Evolutionary conservation across 1,140 invertebrate genomes (phyloP), one percentile per base, ranked within the genome.

Genomic region (Trachymyrmex septentrionalis): DNA sequence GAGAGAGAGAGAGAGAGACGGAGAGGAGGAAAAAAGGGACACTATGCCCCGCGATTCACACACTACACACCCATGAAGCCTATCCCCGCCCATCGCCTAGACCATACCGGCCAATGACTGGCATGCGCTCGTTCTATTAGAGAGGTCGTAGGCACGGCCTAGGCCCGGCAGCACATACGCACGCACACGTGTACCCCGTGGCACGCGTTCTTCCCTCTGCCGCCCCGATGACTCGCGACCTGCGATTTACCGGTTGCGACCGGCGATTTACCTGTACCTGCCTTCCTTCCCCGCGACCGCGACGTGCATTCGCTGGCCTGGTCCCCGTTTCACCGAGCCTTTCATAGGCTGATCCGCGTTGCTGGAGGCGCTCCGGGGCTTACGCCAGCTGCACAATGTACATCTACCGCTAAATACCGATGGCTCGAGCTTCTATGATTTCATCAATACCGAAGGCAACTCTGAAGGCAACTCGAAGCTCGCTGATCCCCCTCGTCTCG

Each of bases 31-130:
- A 87, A 88, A 88, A 92, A 92, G 92, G 90, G 88, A 90, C 93
- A 93, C 93, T 92, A 92, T 93, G 90, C 91, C 90, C 92, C 87
- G 50, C 77, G 91, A 89, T 90, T 93, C 90, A 93, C 89, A 21
- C 71, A 73, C 71, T 55, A 73, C 71, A 93, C 91, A 92, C 90
- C 91, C 92, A 93, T 92, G 92, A 84, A 87, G 90, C 88, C 93
- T 94, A 94, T 95, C 93, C 91, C 94, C 94, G 94, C 94, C 94
- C 92, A 94, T 92, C 89, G 87, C 90, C 92, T 94, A 94, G 92
- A 92, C 89, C 86, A 92, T 87, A 87, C 88, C 91, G 87, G 90
- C 94, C 94, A 95, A 95, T 95, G 93, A 93, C 93, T 92, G 94
- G 87, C 90, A 93, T 89, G 91, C 91, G 84, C 87, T 91, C 87